Conservation (phyloP, 2,113 vertebrate genomes). For the Neotragus pygmaeus region DNA sequence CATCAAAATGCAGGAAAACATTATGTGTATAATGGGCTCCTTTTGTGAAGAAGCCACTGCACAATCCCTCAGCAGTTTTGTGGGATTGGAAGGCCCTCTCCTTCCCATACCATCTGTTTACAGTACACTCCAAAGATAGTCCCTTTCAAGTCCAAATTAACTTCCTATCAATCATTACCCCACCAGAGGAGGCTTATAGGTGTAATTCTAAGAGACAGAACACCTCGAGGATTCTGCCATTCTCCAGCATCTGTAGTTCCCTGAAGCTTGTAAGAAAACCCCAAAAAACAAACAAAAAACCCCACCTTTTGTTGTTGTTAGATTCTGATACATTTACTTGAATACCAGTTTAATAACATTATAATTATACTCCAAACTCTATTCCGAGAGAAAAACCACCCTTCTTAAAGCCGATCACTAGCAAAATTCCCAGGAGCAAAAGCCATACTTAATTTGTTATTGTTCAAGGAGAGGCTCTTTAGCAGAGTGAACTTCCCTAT, state of each 20-base stretch:
- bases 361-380: background rate
- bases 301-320: background rate
- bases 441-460: constrained; percentile 91
- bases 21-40: background rate
- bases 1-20: constrained; percentile 17
- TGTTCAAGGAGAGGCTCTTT: constrained; percentile 92
- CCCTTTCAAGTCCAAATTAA: constrained; percentile 31
- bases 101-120: constrained; percentile 3
- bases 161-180: constrained; percentile 4
- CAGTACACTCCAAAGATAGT: background rate
- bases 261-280: background rate
- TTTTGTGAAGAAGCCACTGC: background rate
- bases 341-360: background rate
- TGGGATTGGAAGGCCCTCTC: background rate
- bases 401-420: constrained; percentile 19
- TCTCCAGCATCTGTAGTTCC: background rate
- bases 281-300: background rate
- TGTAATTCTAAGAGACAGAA: background rate
- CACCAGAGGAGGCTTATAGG: background rate
- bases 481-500: constrained; percentile 92
- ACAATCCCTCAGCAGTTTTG: constrained; percentile 18
- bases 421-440: constrained; percentile 25
- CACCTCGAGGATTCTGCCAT: background rate
- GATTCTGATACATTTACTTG: background rate
- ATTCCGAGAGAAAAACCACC: constrained; percentile 25